Evolutionary conservation across 64 coral and sea anemone genomes (phyloP).

Genomic region (Actinia equina): DNA sequence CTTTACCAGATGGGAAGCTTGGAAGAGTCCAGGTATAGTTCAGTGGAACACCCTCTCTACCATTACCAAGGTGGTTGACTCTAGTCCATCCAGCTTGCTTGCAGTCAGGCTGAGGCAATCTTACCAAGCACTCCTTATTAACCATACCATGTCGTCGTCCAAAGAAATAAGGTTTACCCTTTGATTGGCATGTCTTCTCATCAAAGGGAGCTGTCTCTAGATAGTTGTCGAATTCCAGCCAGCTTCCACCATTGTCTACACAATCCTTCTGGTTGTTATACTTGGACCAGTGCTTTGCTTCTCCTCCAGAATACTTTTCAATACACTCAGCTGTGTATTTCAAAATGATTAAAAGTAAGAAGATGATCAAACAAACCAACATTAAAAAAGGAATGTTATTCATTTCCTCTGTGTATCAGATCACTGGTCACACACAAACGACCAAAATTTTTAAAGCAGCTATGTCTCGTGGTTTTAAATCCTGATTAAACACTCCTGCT

Average conservation of each 20-base stretch:
- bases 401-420: no score
- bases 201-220: slow-evolving; percentile 50
- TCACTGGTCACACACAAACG: no score
- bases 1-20: slow-evolving; percentile 61
- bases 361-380: no score
- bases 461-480: no score
- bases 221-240: slow-evolving; percentile 86
- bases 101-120: slow-evolving; percentile 66
- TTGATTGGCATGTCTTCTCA: slow-evolving; percentile 31
- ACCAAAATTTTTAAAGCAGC: no score
- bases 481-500: no score
- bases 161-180: slow-evolving; percentile 51
- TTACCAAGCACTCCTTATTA: slow-evolving; percentile 73
- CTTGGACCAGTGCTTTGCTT: slow-evolving; percentile 69
- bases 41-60: slow-evolving; percentile 75
- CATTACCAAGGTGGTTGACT: slow-evolving; percentile 98
- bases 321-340: slow-evolving; percentile 75
- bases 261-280: slow-evolving; percentile 83
- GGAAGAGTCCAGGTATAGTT: slow-evolving; percentile 95
- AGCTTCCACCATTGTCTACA: slow-evolving; percentile 66
- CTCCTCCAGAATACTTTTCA: slow-evolving; percentile 60
- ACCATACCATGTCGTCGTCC: slow-evolving; percentile 58
- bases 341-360: not conserved
- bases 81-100: slow-evolving; percentile 71
- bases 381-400: no score